phyloP scores from a whole-genome alignment of 2,113 vertebrate species.

The Xyliphius kryptos region DNA sequence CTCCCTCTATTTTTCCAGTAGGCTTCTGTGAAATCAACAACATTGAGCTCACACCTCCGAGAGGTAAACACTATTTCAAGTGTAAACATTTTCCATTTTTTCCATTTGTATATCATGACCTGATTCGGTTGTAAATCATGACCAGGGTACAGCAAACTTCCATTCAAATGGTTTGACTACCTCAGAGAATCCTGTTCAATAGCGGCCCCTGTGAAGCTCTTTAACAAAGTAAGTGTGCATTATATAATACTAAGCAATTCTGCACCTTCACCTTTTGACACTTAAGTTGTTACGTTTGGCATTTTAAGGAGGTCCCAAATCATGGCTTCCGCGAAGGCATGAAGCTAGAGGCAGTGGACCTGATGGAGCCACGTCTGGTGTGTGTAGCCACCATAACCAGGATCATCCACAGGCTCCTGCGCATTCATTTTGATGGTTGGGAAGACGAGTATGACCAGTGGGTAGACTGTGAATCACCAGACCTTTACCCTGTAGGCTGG shows the following conservation, averaged over 20 bases:
- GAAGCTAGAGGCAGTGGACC: slow-evolving; percentile 95
- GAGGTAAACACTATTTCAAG: slow-evolving; percentile 86
- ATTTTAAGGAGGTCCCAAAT: slow-evolving; percentile 90
- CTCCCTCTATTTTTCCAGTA: slow-evolving; percentile 95
- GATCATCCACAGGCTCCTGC: slow-evolving; percentile 88
- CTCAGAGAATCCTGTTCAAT: slow-evolving; percentile 95
- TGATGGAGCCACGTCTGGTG: slow-evolving; percentile 95
- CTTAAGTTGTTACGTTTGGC: too few relatives aligned
- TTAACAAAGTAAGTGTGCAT: slow-evolving; percentile 99
- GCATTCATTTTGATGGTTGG: slow-evolving; percentile 97
- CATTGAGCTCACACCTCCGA: slow-evolving; percentile 95
- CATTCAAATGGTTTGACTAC: slow-evolving; percentile 99
- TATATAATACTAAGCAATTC: too few relatives aligned
- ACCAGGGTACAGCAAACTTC: slow-evolving; percentile 97
- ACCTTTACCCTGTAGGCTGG: slow-evolving; percentile 96
- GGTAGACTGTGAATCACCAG: slow-evolving; percentile 96
- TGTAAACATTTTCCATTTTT: too few relatives aligned
- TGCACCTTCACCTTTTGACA: too few relatives aligned
- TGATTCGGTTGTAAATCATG: too few relatives aligned
- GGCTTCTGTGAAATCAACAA: slow-evolving; percentile 99
- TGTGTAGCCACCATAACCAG: slow-evolving; percentile 95
- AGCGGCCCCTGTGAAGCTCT: slow-evolving; percentile 97
- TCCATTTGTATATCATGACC: too few relatives aligned
- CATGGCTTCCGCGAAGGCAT: slow-evolving; percentile 91
- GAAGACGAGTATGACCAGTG: slow-evolving; percentile 97